Base-by-base conservation (phyloP, 2,888 invertebrate species). In the Andrena haemorrhoa region DNA sequence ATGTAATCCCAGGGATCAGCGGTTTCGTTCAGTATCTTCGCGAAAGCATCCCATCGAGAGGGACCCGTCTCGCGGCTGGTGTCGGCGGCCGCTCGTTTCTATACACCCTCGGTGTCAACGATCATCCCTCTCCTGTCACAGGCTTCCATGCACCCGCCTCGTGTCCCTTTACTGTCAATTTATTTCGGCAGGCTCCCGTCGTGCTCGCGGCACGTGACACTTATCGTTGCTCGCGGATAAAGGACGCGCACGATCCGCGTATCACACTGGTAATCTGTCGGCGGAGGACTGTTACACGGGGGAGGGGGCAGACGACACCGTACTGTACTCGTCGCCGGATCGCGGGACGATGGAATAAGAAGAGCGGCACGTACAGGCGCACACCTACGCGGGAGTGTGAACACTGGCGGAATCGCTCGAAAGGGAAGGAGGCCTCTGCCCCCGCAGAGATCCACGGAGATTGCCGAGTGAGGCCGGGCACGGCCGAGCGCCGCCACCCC, bases 381-480 rank as follows among this genome's bases (percentile, higher is more conserved):
- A 88, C 88, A 77, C 86, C 81, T 86, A 86, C 88, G 87, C 88
- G 88, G 87, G 84, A 88, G 87, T 88, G 86, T 88, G 88, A 87
- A 87, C 80, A 86, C 87, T 87, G 87, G 56, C 82, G 83, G 87
- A 74, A 72, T 82, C 78, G 72, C 78, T 84, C 82, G 75, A 79
- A 79, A 87, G 84, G 76, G 87, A 86, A 87, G 87, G 90, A 90
- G 90, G 92, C 90, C 92, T 91, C 89, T 93, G 92, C 93, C 93
- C 93, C 93, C 93, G 93, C 93, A 93, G 92, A 93, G 93, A 92
- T 93, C 92, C 89, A 86, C 93, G 93, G 91, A 91, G 84, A 89
- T 68, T 73, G 75, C 85, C 93, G 93, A 92, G 75, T 63, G 0
- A 2, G 29, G 8, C 75, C 93, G 93, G 90, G 31, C 53, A 0